These are phyloP conservation scores for Gobio gobio DNA, from an alignment of 2,113 vertebrate species.

Conservation along the genomic window DNA sequence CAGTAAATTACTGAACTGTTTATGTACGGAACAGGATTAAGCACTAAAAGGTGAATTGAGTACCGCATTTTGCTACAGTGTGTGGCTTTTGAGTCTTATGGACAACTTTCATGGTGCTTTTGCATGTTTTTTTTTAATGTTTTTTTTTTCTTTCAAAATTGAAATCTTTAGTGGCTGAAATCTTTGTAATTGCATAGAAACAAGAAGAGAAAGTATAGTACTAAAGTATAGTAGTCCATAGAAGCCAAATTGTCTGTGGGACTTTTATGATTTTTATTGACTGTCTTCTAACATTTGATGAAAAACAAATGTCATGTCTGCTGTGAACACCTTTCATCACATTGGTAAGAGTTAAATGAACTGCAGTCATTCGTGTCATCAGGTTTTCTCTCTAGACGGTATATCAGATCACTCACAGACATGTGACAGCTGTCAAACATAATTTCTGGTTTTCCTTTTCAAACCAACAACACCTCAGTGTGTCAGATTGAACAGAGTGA, in stretches of 20 bases:
- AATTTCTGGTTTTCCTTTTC: conserved; percentile 2
- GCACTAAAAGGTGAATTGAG: too few species aligned
- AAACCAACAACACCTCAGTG: background rate
- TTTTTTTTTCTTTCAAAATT: background rate
- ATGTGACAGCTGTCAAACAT: conserved; percentile 21
- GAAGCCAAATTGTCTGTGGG: background rate
- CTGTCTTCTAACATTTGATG: background rate
- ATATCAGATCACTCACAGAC: background rate
- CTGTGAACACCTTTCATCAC: conserved; percentile 15
- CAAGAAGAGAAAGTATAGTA: background rate
- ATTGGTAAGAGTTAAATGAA: conserved; percentile 5
- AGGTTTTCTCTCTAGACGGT: background rate
- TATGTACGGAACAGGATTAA: too few species aligned
- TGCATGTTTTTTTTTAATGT: background rate
- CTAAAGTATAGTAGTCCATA: background rate
- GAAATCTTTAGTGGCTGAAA: background rate
- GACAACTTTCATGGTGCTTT: background rate
- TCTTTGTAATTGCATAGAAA: background rate
- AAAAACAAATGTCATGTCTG: conserved; percentile 8
- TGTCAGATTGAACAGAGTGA: background rate
- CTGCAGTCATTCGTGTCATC: conserved; percentile 12
- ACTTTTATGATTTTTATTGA: background rate
- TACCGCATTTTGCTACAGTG: too few species aligned
- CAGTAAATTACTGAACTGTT: too few species aligned
- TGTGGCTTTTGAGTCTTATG: background rate